Evolutionary conservation across 2,113 vertebrate genomes (phyloP).

Genomic region (Cariama cristata): DNA sequence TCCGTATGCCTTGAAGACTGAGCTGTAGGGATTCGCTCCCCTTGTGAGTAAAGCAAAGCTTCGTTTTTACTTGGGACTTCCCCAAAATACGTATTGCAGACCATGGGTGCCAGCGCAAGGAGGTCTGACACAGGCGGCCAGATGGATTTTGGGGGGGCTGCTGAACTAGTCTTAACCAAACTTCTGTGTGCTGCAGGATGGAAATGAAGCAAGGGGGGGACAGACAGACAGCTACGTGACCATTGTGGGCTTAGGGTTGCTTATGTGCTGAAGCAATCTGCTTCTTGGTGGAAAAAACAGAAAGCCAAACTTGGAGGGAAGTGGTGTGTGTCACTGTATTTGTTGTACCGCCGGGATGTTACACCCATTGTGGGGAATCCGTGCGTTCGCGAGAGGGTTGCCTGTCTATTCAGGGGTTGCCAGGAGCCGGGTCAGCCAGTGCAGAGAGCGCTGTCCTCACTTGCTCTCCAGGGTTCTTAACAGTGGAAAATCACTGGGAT

Average conservation of each 20-base stretch:
- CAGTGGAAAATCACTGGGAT: constrained; percentile 34
- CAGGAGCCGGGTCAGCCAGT: not conserved
- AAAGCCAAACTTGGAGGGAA: not conserved
- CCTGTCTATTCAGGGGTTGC: not conserved
- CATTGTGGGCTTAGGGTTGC: not conserved
- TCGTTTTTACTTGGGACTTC: not conserved
- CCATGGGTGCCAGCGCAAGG: rapidly evolving
- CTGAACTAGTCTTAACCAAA: no score
- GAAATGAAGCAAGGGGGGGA: not conserved
- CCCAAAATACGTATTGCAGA: rapidly evolving
- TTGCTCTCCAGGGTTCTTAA: not conserved
- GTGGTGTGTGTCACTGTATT: rapidly evolving
- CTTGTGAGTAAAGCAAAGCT: not conserved
- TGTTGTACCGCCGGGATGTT: not conserved
- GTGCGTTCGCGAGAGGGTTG: not conserved
- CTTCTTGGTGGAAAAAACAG: not conserved
- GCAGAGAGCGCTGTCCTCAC: not conserved
- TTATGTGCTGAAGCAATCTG: not conserved
- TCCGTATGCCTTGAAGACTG: rapidly evolving
- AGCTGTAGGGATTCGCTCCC: not conserved
- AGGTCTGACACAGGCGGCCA: not conserved
- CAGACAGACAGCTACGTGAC: rapidly evolving
- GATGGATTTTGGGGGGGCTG: not conserved
- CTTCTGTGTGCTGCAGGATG: not conserved
- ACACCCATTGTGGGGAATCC: not conserved